phyloP scores from a whole-genome alignment of 2,888 invertebrate species.

The Tetragonula carbonaria region DNA sequence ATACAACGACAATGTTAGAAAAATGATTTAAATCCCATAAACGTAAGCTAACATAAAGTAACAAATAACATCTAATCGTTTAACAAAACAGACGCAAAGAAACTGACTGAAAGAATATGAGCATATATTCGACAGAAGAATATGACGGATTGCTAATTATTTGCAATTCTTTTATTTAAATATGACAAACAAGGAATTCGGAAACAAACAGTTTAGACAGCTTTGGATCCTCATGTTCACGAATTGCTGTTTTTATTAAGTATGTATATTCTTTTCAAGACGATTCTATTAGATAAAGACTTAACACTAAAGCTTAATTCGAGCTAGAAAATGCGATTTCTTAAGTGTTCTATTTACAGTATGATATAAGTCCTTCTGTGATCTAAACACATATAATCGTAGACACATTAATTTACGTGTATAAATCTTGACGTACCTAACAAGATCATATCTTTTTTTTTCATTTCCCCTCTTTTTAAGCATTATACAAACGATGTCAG shows the following conservation, averaged over 20 bases:
- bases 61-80: neutral
- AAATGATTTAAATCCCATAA: neutral
- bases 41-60: neutral
- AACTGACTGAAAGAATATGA: neutral
- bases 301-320: constrained; percentile 70
- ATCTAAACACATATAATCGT: constrained; percentile 67
- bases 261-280: constrained; percentile 63
- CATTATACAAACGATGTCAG: constrained; percentile 73
- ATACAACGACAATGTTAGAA: neutral
- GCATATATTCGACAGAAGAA: constrained; percentile 13
- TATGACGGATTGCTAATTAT: constrained; percentile 30
- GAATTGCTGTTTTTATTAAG: constrained; percentile 69
- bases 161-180: constrained; percentile 61
- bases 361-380: constrained; percentile 69
- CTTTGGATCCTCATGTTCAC: constrained; percentile 58
- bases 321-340: constrained; percentile 71
- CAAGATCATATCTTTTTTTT: constrained; percentile 55
- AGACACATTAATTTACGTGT: constrained; percentile 71
- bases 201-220: constrained; percentile 65
- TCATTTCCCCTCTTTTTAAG: constrained; percentile 51
- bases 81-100: neutral
- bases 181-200: constrained; percentile 63
- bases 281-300: constrained; percentile 68
- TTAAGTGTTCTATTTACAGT: constrained; percentile 71
- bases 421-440: constrained; percentile 69